Evolutionary conservation across 2,888 invertebrate genomes (phyloP).

Genomic region (Incurvaria masculella): DNA sequence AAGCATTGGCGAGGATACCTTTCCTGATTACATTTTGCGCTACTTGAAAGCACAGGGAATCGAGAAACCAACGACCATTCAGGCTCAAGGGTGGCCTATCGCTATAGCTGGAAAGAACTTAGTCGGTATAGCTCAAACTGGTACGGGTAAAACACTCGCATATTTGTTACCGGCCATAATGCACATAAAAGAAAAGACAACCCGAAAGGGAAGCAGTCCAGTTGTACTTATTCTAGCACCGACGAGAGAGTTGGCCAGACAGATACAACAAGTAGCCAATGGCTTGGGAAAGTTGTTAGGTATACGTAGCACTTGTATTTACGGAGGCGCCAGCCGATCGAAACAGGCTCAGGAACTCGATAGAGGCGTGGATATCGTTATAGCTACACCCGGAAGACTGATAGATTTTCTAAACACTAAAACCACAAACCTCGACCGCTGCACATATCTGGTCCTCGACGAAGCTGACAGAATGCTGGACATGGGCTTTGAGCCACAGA

Average conservation of each 20-base stretch:
- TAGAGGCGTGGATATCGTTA: constrained; percentile 77
- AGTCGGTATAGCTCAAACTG: constrained; percentile 84
- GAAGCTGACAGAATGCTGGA: constrained; percentile 95
- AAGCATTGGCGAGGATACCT: constrained; percentile 69
- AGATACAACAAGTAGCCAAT: constrained; percentile 75
- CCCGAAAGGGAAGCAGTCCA: constrained; percentile 73
- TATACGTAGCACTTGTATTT: constrained; percentile 77
- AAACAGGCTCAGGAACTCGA: constrained; percentile 61
- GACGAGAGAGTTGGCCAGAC: constrained; percentile 72
- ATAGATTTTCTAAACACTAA: constrained; percentile 77
- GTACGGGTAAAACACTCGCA: constrained; percentile 74
- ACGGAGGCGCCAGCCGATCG: constrained; percentile 80
- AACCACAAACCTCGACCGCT: constrained; percentile 66
- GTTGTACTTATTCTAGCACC: constrained; percentile 77
- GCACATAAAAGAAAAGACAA: constrained; percentile 74
- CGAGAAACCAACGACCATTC: constrained; percentile 74
- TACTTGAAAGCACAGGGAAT: constrained; percentile 63
- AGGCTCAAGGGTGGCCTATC: constrained; percentile 83
- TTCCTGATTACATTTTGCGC: constrained; percentile 68
- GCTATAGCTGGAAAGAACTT: constrained; percentile 75
- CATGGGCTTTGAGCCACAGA: constrained; percentile 98
- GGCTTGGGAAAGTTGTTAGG: constrained; percentile 70
- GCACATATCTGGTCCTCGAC: constrained; percentile 82
- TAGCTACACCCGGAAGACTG: constrained; percentile 84
- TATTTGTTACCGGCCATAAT: constrained; percentile 79